Conservation (phyloP, 2,113 vertebrate species). For the Ictalurus punctatus region DNA sequence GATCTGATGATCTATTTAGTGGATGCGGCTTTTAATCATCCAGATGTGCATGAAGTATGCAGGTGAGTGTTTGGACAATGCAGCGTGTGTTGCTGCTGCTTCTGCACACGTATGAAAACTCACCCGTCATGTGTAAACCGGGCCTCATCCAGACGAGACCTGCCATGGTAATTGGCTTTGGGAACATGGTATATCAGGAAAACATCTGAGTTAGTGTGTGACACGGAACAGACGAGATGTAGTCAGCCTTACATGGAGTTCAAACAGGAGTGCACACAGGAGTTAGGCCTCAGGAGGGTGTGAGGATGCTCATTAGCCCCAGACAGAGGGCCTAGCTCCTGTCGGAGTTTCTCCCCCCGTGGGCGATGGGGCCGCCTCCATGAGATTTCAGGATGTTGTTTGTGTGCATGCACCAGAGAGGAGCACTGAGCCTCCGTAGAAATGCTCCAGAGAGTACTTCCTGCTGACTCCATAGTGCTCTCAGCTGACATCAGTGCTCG, state of each 20-base stretch:
- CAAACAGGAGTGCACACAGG: background rate
- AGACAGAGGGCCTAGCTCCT: background rate
- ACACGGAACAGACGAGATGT: background rate
- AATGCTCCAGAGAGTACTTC: background rate
- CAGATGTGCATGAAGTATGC: background rate
- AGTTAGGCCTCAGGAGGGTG: background rate
- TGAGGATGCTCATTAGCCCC: constrained; percentile 5
- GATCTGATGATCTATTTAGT: background rate
- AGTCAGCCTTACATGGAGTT: background rate
- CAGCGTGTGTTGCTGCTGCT: too few species aligned
- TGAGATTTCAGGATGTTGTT: constrained; percentile 18
- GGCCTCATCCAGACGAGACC: background rate
- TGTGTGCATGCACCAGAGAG: background rate
- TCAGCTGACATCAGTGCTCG: background rate
- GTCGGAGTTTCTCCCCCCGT: background rate
- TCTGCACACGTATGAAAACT: too few species aligned
- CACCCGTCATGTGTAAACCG: background rate
- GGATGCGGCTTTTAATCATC: too few species aligned
- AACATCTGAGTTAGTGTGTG: background rate
- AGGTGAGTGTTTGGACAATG: background rate
- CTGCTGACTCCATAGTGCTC: background rate
- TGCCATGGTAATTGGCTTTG: background rate
- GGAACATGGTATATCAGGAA: background rate
- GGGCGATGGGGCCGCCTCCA: background rate
- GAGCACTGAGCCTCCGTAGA: background rate